Evolutionary conservation across 2,113 vertebrate genomes (phyloP).

Genomic region (Egretta garzetta): DNA sequence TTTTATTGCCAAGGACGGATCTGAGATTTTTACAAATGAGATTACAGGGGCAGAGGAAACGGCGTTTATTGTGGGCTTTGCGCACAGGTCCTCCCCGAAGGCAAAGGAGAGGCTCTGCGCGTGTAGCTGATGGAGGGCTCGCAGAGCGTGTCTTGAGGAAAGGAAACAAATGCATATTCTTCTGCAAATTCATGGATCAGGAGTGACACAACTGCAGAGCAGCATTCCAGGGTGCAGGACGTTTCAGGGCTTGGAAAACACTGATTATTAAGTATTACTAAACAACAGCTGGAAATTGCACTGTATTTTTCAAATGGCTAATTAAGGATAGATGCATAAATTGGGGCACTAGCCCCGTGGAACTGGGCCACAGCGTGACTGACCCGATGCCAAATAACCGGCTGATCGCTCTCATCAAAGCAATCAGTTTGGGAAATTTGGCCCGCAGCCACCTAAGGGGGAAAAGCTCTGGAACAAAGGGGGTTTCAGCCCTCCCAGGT

Average conservation of each 20-base stretch:
- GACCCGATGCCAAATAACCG: not conserved
- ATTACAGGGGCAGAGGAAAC: not conserved
- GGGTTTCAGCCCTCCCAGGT: rapidly evolving
- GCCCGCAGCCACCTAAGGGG: not conserved
- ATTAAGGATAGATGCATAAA: constrained; percentile 58
- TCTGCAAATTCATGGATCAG: not conserved
- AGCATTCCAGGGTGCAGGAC: constrained; percentile 62
- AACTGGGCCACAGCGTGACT: constrained; percentile 19
- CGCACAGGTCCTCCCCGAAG: not conserved
- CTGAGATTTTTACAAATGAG: not conserved
- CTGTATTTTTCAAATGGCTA: constrained; percentile 55
- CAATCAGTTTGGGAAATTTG: not conserved
- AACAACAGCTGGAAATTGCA: constrained; percentile 45
- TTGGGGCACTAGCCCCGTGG: constrained; percentile 21
- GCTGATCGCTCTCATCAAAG: not conserved
- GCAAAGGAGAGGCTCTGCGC: not conserved
- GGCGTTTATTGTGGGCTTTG: not conserved
- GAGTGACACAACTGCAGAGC: constrained; percentile 42
- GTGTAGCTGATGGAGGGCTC: not conserved
- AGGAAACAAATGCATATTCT: not conserved
- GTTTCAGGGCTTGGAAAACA: constrained; percentile 65
- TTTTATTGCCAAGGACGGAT: rapidly evolving
- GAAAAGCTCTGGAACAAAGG: not conserved
- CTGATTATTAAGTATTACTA: constrained; percentile 62
- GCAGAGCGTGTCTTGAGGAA: not conserved